Base-by-base conservation (phyloP, 2,888 invertebrate genomes). In the Geotrupes spiniger region DNA sequence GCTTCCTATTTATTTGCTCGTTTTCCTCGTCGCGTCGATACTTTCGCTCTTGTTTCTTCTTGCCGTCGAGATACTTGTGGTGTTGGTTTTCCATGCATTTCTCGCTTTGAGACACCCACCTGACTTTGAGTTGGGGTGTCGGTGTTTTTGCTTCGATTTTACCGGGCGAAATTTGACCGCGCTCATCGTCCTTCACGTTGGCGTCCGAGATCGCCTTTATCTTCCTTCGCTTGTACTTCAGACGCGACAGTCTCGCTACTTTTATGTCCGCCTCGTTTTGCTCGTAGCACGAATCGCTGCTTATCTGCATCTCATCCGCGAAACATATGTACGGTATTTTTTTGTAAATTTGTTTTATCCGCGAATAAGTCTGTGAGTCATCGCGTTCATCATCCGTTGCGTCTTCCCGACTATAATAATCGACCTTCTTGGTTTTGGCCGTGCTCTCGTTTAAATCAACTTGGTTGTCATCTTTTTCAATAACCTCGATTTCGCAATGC, bases 151-250 rank as follows among this genome's bases (percentile, higher is more conserved):
- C 6, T 21, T 21, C 21, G 6, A 21, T 21, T 21, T 3, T 6
- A 6, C 6, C 6, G 3, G 21, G 3, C 6, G 21, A 21, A 6
- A 21, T 21, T 21, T 4, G 21, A 4, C n/a, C 37, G 11, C 12
- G 28, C 12, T 26, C 44, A 1, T 16, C 10, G 8, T 15, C 36
- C 11, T 44, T 44, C 11, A 28, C 4, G 14, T 37, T 44, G 2
- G 36, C 28, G 17, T 37, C 36, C 4, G 44, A 44, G 10, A 10
- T 44, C 14, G 44, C 36, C 12, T 37, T 44, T 4, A 44, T 37
- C 4, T 44, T 25, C 1, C 11, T 25, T 14, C 27, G 14, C 6
- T 2, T 43, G 5, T 27, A 15, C 9, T 43, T 25, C n/a, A 36
- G 2, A 8, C 1, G 21, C 6, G 21, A 3, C 21, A 12, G 12